Evolutionary conservation across 92 coral and sea anemone species (phyloP), one percentile per base, ranked within the genome.

Genomic region (Heteractis magnifica): DNA sequence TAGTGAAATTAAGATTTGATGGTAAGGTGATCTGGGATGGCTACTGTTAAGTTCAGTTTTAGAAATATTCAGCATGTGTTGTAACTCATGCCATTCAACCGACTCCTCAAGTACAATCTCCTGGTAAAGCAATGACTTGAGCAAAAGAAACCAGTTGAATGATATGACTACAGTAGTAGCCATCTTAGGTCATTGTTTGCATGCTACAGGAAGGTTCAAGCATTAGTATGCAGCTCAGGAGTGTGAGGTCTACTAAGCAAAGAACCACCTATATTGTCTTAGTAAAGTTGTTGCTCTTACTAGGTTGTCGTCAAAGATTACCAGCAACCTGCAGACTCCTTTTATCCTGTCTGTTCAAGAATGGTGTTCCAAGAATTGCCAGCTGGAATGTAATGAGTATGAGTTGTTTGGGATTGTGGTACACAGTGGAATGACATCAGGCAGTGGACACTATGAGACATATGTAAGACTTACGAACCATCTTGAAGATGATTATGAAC

Each of bases 381-480:
- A 81, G 5, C 21, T 71, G n/a, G 23, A 87, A 78, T 70, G 82
- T 73, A 92, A 89, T 13, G 87, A 83, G 3, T 97, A 94, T 77
- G 89, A 87, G 49, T 78, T 97, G 88, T 97, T 97, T 89, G 99
- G 99, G 10, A 93, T 97, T 72, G 99, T 97, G 34, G 91, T 94
- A 91, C 99, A 97, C 84, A 94, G 94, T 86, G 99, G 99, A 19
- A 94, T 97, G 97, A 88, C 98, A 1, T 97, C 99, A 3, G 95
- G 99, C 77, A 97, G 98, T 87, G 99, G 99, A 3, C 99, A 97
- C 83, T 97, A 97, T 75, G 92, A 94, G 81, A 95, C 98, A 44
- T 97, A 97, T 80, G 94, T 97, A 13, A 90, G 93, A 84, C 89
- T 94, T 48, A 48, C 50, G 4, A 65, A 80, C 8, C 6, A 81